Percentiles rank a stretch among this genome's conserved stretches.
Evolutionary conservation across 2,113 vertebrate genomes (phyloP).

Genomic region (Abramis brama): DNA sequence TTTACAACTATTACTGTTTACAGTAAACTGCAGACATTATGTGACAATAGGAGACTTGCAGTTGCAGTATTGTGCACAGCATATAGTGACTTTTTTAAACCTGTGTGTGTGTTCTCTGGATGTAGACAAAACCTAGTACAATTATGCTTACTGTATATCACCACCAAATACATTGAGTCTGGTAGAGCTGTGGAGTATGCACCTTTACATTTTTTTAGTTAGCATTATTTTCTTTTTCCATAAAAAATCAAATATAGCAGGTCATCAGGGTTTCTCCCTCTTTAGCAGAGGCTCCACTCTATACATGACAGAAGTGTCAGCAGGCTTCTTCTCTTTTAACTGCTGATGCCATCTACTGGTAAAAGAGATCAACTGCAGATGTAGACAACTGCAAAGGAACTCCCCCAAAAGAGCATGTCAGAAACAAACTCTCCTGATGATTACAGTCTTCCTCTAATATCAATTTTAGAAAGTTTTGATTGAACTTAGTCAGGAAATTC

Average conservation of each 20-base stretch:
- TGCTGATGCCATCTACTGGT: constrained; percentile 76
- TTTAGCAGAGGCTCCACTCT: background rate
- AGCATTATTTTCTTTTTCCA: background rate
- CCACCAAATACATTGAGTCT: background rate
- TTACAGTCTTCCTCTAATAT: background rate
- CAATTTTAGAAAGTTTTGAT: background rate
- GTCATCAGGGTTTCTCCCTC: background rate
- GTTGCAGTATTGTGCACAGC: background rate
- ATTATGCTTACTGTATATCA: background rate
- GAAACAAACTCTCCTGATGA: background rate
- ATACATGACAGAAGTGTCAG: background rate
- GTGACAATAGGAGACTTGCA: too few relatives aligned
- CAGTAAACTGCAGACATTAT: too few relatives aligned
- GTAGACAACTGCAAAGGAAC: background rate
- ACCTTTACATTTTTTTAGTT: background rate
- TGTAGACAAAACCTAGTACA: background rate
- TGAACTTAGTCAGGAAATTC: background rate
- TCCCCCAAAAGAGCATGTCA: background rate
- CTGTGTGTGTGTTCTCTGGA: too few relatives aligned
- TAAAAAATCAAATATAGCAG: background rate
- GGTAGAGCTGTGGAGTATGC: background rate
- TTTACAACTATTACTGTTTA: too few relatives aligned
- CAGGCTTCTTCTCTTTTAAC: constrained; percentile 48
- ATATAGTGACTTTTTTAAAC: background rate
- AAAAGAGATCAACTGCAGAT: constrained; percentile 58